Base-by-base conservation (phyloP, 1,140 invertebrate species). In the Tenebrio molitor region DNA sequence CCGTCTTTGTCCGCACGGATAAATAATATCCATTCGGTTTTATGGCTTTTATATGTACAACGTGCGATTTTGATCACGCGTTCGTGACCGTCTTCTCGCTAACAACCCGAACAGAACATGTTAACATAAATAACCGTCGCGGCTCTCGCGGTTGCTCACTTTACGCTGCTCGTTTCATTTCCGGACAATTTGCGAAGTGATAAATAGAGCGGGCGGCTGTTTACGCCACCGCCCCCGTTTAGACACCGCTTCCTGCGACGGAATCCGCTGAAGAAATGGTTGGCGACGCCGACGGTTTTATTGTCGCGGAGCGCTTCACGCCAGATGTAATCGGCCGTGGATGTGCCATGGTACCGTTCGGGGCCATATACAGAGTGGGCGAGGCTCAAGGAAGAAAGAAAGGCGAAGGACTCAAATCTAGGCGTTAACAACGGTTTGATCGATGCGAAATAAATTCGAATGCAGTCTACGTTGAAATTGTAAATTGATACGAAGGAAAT, bases 31-130 rank as follows among this genome's bases (percentile, higher is more conserved):
- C 19, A n/a, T n/a, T n/a, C n/a, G n/a, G n/a, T n/a, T n/a, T n/a
- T n/a, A 21, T 21, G 17, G 44, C 15, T 23, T 50, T 50, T 46
- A 16, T 46, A 46, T 19, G 44, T 46, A 46, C 44, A 50, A 50
- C 44, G 44, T 21, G 44, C 44, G 44, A 50, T 50, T 50, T 50
- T 50, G 44, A 50, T 50, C 44, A 50, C 44, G 44, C 16, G 23
- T 21, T 50, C 44, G 44, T 50, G 44, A 50, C 44, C 44, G 44
- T 50, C 44, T 50, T 50, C 44, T 50, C 44, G 44, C 44, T 50
- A 50, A 50, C 44, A 50, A 50, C 44, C 44, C 19, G 44, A 21
- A 50, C 14, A 19, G 7, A 50, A 17, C 44, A 50, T 50, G 44
- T 19, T 21, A 50, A 50, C 42, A 46, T 46, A 46, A 50, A 50